Percentiles rank a stretch among this genome's conserved stretches.
These are phyloP conservation scores for Periophthalmus modestus DNA, from an alignment of 2,113 vertebrate genomes.

Conservation along the genomic window DNA sequence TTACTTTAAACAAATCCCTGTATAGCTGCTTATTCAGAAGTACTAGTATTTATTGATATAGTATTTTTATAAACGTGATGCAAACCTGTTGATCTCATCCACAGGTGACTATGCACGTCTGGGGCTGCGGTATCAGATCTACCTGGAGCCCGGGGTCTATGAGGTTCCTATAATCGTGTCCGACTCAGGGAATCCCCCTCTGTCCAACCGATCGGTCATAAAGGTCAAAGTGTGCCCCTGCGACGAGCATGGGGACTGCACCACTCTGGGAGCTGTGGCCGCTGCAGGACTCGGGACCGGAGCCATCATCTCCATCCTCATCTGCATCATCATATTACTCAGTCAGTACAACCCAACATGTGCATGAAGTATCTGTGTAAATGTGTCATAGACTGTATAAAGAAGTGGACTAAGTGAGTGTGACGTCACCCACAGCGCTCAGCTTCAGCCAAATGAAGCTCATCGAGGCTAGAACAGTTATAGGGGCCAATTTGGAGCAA, in stretches of 20 bases:
- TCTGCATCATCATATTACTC: conserved; percentile 92
- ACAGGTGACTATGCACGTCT: conserved; percentile 91
- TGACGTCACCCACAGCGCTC: no score
- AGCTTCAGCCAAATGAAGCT: no score
- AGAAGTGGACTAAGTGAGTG: no score
- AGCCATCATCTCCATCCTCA: conserved; percentile 92
- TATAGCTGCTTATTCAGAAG: no score
- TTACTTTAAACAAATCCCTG: no score
- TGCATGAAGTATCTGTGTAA: neutral
- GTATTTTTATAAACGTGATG: neutral
- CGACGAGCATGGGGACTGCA: conserved; percentile 93
- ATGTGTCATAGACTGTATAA: neutral
- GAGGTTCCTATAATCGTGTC: conserved; percentile 91
- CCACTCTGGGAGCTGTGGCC: conserved; percentile 85
- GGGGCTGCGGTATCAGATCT: conserved; percentile 83
- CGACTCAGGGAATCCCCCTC: conserved; percentile 92
- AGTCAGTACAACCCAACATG: conserved; percentile 78
- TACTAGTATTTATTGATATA: no score
- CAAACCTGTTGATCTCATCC: neutral
- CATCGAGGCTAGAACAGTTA: no score
- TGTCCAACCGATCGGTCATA: conserved; percentile 91
- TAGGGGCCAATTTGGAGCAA: no score
- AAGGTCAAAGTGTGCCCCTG: conserved; percentile 97
- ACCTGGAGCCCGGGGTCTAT: conserved; percentile 91
- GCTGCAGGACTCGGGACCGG: conserved; percentile 91